These are phyloP conservation scores for Lepisosteus oculatus DNA, from an alignment of 2,113 vertebrate species.

Conservation along the genomic window DNA sequence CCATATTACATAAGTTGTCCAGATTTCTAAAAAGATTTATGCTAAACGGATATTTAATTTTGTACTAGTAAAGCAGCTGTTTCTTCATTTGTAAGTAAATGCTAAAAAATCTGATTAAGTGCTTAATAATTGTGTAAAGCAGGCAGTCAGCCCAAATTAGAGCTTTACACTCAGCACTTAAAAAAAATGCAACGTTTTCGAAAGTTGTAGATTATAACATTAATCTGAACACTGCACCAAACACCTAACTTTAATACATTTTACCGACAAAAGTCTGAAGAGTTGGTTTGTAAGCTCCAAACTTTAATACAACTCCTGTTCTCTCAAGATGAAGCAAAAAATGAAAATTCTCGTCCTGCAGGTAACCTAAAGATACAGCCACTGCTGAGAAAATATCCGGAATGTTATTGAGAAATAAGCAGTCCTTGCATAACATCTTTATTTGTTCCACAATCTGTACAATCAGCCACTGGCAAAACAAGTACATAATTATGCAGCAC, in stretches of 20 bases:
- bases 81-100: neutral
- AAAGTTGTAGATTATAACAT: neutral
- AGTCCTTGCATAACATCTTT: no score
- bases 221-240: neutral
- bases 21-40: constrained; percentile 17
- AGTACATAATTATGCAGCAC: no score
- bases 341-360: no score
- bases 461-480: no score
- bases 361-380: no score
- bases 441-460: no score
- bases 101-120: constrained; percentile 1
- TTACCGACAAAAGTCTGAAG: neutral
- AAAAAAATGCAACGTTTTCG: neutral
- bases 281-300: no score
- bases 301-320: no score
- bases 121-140: constrained; percentile 1
- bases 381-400: no score
- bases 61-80: constrained; percentile 6
- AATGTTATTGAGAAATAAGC: no score
- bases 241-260: neutral
- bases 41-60: constrained; percentile 18
- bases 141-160: neutral
- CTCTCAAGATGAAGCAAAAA: no score
- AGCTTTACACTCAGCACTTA: neutral
- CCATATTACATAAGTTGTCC: neutral